Conservation (phyloP, 2,888 invertebrate species). For the Eretmocerus hayati region DNA sequence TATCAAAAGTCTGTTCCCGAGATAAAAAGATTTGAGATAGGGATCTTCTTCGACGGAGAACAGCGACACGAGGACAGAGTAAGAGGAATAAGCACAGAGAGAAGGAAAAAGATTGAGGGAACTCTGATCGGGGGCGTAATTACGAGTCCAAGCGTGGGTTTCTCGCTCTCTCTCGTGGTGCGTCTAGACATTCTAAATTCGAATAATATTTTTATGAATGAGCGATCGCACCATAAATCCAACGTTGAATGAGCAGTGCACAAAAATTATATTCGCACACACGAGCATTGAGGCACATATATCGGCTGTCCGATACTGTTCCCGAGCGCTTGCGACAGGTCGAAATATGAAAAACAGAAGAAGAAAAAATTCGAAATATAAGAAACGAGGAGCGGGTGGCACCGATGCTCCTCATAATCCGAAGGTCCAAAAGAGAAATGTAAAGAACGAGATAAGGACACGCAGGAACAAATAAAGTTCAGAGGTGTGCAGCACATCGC, state of each 20-base stretch:
- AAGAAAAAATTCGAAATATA: too few species aligned
- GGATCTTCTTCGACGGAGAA: constrained; percentile 4
- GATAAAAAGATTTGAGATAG: constrained; percentile 7
- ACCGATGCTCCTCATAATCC: too few species aligned
- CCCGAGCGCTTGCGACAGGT: too few species aligned
- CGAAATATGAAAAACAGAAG: too few species aligned
- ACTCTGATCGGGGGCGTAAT: constrained; percentile 19
- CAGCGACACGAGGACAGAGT: constrained; percentile 12
- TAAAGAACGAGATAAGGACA: not conserved
- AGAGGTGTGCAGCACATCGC: too few species aligned
- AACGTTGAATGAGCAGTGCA: not conserved
- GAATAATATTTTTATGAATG: constrained; percentile 48
- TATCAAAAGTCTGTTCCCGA: constrained; percentile 8
- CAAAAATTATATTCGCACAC: not conserved
- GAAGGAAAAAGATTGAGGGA: not conserved
- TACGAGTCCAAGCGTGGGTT: constrained; percentile 11
- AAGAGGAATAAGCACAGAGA: not conserved
- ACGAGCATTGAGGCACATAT: not conserved
- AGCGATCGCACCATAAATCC: constrained; percentile 44
- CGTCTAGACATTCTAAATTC: constrained; percentile 45
- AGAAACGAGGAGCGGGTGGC: too few species aligned
- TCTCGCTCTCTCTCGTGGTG: too few species aligned
- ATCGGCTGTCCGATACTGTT: too few species aligned
- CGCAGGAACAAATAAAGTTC: not conserved
- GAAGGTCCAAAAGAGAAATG: not conserved